Evolutionary conservation across 2,888 invertebrate species (phyloP).

Genomic region (Orgyia antiqua): DNA sequence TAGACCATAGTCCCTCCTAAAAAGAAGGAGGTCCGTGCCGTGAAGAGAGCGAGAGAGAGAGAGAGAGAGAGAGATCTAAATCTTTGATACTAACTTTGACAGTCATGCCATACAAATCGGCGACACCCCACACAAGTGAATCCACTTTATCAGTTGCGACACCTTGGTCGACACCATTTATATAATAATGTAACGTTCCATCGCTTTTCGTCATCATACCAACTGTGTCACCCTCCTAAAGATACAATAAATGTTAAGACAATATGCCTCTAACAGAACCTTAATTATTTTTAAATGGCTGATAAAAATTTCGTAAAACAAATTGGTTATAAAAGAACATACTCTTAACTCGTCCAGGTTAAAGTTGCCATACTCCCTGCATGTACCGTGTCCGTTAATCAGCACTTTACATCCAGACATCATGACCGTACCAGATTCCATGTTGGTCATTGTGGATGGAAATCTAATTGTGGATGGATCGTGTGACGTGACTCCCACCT

Average conservation of each 20-base stretch:
- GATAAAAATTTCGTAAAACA: no score
- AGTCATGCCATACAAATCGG: conserved; percentile 97
- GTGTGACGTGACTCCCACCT: conserved; percentile 95
- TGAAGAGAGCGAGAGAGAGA: no score
- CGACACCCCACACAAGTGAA: conserved; percentile 92
- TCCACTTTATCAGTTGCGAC: conserved; percentile 91
- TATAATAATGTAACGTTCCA: conserved; percentile 93
- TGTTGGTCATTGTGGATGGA: conserved; percentile 98
- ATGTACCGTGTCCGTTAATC: conserved; percentile 96
- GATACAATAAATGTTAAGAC: not conserved
- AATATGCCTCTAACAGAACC: no score
- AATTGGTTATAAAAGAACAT: no score
- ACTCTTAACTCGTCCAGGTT: conserved; percentile 95
- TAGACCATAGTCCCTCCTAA: no score
- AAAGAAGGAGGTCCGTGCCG: no score
- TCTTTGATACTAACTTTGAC: conserved; percentile 77
- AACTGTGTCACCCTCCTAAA: conserved; percentile 92
- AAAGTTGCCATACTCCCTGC: conserved; percentile 92
- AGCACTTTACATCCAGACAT: conserved; percentile 98
- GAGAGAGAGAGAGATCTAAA: no score
- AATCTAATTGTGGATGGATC: conserved; percentile 93
- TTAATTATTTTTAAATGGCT: no score
- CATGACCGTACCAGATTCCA: conserved; percentile 94
- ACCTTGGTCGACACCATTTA: conserved; percentile 95
- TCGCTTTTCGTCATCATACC: conserved; percentile 92